phyloP scores from a whole-genome alignment of 2,888 invertebrate species.

The Callimorpha dominula region DNA sequence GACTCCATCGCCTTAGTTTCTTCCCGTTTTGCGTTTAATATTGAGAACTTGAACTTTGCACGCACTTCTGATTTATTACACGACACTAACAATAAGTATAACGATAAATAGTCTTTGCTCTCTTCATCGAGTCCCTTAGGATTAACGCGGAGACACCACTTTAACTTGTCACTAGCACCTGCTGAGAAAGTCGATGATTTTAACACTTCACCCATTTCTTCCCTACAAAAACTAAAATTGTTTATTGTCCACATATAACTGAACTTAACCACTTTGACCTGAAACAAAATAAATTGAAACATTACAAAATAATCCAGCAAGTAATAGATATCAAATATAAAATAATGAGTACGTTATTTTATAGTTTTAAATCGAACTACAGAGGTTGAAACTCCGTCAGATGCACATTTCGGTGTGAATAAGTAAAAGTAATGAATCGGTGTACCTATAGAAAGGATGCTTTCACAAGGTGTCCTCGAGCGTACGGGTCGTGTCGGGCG shows the following conservation, averaged over 20 bases:
- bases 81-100: slow-evolving; percentile 99
- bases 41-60: slow-evolving; percentile 99
- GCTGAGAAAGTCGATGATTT: slow-evolving; percentile 99
- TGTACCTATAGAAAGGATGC: slow-evolving; percentile 28
- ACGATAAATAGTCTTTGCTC: slow-evolving; percentile 99
- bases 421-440: slow-evolving; percentile 47
- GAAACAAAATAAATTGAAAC: slow-evolving; percentile 77
- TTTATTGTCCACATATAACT: slow-evolving; percentile 99
- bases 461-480: slow-evolving; percentile 52
- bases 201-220: slow-evolving; percentile 99
- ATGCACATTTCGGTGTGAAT: slow-evolving; percentile 28
- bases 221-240: slow-evolving; percentile 99
- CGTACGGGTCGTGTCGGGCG: slow-evolving; percentile 29
- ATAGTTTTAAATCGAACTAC: neutral
- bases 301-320: slow-evolving; percentile 43
- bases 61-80: slow-evolving; percentile 99
- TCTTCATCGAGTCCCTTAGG: slow-evolving; percentile 99
- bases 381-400: neutral
- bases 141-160: slow-evolving; percentile 99
- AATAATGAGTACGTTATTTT: neutral
- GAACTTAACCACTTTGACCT: slow-evolving; percentile 99
- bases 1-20: slow-evolving; percentile 99
- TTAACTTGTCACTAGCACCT: slow-evolving; percentile 99
- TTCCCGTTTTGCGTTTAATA: slow-evolving; percentile 99
- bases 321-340: slow-evolving; percentile 5